Evolutionary conservation across 2,797 vertebrate species (phyloP).

Genomic region (Buceros bicornis): DNA sequence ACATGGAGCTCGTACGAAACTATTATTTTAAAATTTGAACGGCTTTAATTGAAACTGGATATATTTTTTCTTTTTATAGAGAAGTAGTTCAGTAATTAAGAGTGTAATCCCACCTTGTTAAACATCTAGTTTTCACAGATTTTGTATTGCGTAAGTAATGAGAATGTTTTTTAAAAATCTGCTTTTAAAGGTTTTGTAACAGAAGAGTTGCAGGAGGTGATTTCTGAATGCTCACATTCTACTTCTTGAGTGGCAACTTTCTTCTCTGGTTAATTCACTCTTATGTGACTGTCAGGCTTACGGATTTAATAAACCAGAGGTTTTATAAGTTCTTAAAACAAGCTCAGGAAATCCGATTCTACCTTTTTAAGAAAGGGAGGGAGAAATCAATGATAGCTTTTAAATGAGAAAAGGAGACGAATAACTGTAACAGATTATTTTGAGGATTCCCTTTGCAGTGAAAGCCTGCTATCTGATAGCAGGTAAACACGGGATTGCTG

Average conservation of each 20-base stretch:
- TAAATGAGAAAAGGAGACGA: neutral
- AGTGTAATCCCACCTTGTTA: constrained; percentile 68
- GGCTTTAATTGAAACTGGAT: constrained; percentile 78
- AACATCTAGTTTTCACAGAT: constrained; percentile 67
- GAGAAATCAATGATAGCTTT: constrained; percentile 51
- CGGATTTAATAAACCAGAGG: constrained; percentile 34
- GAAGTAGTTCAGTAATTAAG: constrained; percentile 73
- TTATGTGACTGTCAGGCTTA: constrained; percentile 33
- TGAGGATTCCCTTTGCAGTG: neutral
- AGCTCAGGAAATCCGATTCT: constrained; percentile 19
- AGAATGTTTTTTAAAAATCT: constrained; percentile 55
- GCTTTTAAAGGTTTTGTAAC: constrained; percentile 56
- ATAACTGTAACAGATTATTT: neutral
- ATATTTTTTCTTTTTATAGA: constrained; percentile 76
- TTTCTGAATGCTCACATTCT: neutral
- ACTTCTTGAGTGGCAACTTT: constrained; percentile 56
- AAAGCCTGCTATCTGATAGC: neutral
- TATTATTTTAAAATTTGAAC: constrained; percentile 77
- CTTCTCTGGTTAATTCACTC: constrained; percentile 44
- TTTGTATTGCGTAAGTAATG: constrained; percentile 55
- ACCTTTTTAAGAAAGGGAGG: neutral
- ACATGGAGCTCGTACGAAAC: constrained; percentile 65
- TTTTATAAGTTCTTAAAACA: constrained; percentile 51
- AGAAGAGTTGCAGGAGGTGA: constrained; percentile 29
- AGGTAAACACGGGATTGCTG: neutral